Conservation (phyloP, 2,888 invertebrate genomes). For the Ellobium chinense region DNA sequence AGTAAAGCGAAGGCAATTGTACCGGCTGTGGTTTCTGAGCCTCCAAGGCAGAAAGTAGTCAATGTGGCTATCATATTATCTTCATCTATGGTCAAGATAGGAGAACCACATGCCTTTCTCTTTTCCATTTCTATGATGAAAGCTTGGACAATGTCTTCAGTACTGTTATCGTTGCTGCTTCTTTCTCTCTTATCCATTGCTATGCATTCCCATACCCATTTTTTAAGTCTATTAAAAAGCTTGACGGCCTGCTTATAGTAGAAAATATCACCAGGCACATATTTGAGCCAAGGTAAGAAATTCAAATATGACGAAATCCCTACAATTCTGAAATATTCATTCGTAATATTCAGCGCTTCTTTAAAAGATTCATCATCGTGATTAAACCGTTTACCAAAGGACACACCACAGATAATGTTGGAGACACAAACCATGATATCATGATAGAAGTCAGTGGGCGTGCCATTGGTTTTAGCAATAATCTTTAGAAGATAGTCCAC, state of each 20-base stretch:
- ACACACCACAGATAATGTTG: slow-evolving; percentile 30
- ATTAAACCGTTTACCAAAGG: slow-evolving; percentile 36
- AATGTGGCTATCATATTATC: slow-evolving; percentile 32
- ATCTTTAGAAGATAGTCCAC: slow-evolving; percentile 6
- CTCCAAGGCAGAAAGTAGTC: slow-evolving; percentile 51
- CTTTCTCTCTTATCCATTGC: slow-evolving; percentile 11
- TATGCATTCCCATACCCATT: not conserved
- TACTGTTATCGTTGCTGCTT: no score
- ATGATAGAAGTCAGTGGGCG: slow-evolving; percentile 15
- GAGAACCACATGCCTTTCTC: slow-evolving; percentile 6
- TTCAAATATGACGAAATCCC: not conserved
- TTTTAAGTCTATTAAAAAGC: not conserved
- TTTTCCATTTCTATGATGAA: slow-evolving; percentile 28
- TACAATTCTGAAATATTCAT: not conserved
- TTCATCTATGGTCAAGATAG: not conserved
- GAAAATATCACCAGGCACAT: slow-evolving; percentile 38
- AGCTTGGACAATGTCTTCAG: slow-evolving; percentile 13
- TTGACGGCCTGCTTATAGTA: not conserved
- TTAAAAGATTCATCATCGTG: slow-evolving; percentile 21
- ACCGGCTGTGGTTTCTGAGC: slow-evolving; percentile 87
- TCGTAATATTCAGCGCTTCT: not conserved
- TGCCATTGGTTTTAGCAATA: slow-evolving; percentile 6
- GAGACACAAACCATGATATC: not conserved
- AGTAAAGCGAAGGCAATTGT: slow-evolving; percentile 91
- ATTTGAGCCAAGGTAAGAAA: slow-evolving; percentile 18